phyloP scores from a whole-genome alignment of 2,888 invertebrate genomes.

The Keiferia lycopersicella region DNA sequence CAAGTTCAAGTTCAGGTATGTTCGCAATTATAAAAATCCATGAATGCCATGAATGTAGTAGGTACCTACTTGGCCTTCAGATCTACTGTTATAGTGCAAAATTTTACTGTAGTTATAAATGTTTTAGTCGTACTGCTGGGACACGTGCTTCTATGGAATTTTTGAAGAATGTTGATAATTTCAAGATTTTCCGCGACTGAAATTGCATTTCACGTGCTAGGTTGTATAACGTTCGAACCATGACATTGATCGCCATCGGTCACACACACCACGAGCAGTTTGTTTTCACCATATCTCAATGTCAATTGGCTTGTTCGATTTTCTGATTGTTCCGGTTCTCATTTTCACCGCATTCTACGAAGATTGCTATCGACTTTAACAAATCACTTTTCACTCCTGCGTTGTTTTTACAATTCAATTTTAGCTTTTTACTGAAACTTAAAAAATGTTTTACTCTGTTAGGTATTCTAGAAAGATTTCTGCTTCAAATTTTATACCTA shows the following conservation, averaged over 20 bases:
- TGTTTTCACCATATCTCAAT: conserved; percentile 1
- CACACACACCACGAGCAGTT: neutral
- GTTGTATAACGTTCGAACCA: neutral
- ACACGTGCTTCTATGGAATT: neutral
- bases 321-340: neutral
- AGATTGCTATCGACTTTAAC: neutral
- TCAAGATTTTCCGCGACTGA: neutral
- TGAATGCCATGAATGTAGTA: no score
- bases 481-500: neutral
- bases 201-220: conserved; percentile 8
- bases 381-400: neutral
- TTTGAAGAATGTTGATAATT: neutral
- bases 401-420: neutral
- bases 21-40: neutral
- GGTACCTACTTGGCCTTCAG: no score
- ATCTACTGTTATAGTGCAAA: no score
- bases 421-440: no score
- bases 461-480: neutral
- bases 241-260: conserved; percentile 2
- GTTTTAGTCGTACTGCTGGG: no score
- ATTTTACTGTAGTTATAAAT: no score
- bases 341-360: conserved; percentile 3
- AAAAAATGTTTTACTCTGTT: neutral
- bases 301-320: neutral
- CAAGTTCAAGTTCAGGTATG: neutral